Evolutionary conservation across 2,888 invertebrate genomes (phyloP).

Genomic region (Coenonympha glycerion): DNA sequence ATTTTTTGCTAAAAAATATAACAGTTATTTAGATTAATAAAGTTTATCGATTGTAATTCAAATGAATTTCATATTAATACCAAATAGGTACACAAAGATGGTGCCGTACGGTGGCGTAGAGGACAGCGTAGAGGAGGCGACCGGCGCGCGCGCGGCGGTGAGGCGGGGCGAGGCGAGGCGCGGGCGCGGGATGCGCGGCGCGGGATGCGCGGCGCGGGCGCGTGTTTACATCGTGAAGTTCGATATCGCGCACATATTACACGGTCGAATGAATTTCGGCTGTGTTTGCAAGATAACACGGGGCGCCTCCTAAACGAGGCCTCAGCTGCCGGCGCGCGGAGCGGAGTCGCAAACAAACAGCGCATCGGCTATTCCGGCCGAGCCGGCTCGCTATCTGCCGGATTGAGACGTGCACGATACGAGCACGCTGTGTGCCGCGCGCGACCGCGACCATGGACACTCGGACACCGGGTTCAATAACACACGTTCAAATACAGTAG

Average conservation of each 20-base stretch:
- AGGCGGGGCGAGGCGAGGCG: too few relatives aligned
- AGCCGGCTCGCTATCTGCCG: conserved; percentile 54
- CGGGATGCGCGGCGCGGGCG: conserved; percentile 18
- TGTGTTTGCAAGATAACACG: conserved; percentile 58
- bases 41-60: too few relatives aligned
- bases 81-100: too few relatives aligned
- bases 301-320: conserved; percentile 65
- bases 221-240: conserved; percentile 34
- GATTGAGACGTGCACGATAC: conserved; percentile 42
- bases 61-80: too few relatives aligned
- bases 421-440: conserved; percentile 33
- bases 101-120: too few relatives aligned
- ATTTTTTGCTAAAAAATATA: too few relatives aligned
- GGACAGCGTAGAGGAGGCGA: too few relatives aligned
- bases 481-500: conserved; percentile 43
- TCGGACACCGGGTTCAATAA: conserved; percentile 49
- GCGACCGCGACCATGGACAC: too few relatives aligned
- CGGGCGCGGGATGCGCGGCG: too few relatives aligned
- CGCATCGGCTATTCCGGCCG: conserved; percentile 37
- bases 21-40: too few relatives aligned
- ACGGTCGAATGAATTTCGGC: conserved; percentile 57
- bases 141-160: too few relatives aligned
- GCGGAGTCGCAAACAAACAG: conserved; percentile 60
- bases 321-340: conserved; percentile 47
- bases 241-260: conserved; percentile 54